Evolutionary conservation across 2,888 invertebrate genomes (phyloP).

Genomic region (Hemicrepidius hirtus): DNA sequence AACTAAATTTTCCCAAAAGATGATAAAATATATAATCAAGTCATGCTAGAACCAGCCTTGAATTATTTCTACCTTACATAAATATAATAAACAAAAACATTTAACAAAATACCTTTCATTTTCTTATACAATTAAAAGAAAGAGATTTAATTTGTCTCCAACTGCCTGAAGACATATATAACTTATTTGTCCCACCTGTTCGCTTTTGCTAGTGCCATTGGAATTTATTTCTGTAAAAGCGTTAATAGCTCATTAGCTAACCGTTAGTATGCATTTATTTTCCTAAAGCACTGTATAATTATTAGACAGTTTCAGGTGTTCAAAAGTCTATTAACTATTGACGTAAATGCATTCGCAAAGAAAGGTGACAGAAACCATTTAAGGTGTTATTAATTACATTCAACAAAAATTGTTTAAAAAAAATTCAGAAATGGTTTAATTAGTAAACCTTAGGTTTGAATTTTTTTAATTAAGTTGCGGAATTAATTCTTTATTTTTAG

Average conservation of each 20-base stretch:
- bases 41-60: no score
- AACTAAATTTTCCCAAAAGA: no score
- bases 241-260: slow-evolving; percentile 21
- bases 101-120: no score
- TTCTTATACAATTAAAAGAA: background rate
- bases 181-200: slow-evolving; percentile 10
- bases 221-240: slow-evolving; percentile 17
- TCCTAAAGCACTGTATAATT: background rate
- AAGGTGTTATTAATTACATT: background rate
- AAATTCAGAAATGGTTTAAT: background rate
- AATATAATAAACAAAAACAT: no score
- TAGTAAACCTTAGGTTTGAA: background rate
- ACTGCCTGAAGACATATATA: background rate
- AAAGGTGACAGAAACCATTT: slow-evolving; percentile 3
- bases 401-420: background rate
- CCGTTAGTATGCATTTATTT: slow-evolving; percentile 7
- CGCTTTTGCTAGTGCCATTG: background rate
- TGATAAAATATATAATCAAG: no score
- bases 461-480: background rate
- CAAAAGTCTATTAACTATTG: slow-evolving; percentile 7
- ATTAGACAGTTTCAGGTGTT: slow-evolving; percentile 10
- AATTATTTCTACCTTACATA: no score
- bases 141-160: background rate
- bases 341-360: slow-evolving; percentile 2
- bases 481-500: no score